Percentiles rank a stretch among this genome's conserved stretches.
Conservation (phyloP, 2,113 vertebrate species). For the Oncorhynchus masou region DNA sequence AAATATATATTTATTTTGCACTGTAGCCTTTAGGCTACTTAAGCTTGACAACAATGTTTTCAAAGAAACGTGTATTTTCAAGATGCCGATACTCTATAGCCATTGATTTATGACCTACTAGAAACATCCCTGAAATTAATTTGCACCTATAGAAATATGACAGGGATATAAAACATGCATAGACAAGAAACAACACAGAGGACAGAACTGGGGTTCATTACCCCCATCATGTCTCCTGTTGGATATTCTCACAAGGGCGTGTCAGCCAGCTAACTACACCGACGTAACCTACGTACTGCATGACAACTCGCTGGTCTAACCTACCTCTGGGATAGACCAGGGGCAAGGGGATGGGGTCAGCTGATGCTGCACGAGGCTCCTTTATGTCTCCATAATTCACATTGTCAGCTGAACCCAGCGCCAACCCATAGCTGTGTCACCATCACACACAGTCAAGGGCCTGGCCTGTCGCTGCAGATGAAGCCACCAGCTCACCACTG, state of each 20-base stretch:
- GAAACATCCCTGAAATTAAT: no score
- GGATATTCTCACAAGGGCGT: no score
- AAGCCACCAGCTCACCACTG: constrained; percentile 71
- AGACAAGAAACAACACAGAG: no score
- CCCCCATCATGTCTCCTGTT: constrained; percentile 20
- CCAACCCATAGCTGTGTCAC: constrained; percentile 70
- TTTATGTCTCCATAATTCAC: constrained; percentile 72
- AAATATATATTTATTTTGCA: no score
- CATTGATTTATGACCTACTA: no score
- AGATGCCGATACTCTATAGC: no score
- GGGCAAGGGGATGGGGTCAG: constrained; percentile 43
- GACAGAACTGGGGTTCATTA: not conserved
- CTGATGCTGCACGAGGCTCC: constrained; percentile 65
- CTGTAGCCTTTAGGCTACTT: no score
- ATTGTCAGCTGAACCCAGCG: constrained; percentile 71
- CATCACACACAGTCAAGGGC: constrained; percentile 71
- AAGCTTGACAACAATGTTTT: no score
- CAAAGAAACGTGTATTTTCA: no score
- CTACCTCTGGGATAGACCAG: not conserved
- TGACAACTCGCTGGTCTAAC: not conserved
- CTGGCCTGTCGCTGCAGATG: constrained; percentile 72
- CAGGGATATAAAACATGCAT: no score
- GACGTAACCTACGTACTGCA: not conserved
- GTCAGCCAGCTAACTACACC: not conserved
- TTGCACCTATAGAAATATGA: no score